Evolutionary conservation across 2,113 vertebrate species (phyloP), one percentile per base, ranked within the genome.

Genomic region (Periophthalmodon schlosseri): DNA sequence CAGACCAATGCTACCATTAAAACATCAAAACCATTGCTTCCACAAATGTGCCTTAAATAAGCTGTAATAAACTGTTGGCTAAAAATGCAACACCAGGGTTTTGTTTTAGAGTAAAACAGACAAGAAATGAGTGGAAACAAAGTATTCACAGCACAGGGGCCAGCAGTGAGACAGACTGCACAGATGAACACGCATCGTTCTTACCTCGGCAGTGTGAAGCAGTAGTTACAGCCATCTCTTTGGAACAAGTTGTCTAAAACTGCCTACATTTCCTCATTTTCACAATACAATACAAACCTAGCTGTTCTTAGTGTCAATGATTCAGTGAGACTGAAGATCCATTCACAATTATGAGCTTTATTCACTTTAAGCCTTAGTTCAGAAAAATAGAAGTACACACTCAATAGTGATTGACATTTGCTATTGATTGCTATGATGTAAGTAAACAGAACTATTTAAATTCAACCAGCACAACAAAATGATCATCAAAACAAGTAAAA

Each of bases 11-110:
- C 70, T 79, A 87, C 68, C 46, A 78, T 70, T 56, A 87, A 78
- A 74, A 90, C 87, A 86, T 60, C 81, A 69, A 82, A 72, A 82
- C 80, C 77, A 90, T 92, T 91, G 92, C 92, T 92, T 94, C 92
- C 88, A 92, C 86, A 91, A 84, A 90, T 81, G 74, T 54, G 63
- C 69, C 69, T 72, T 68, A 70, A 74, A 52, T 66, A 58, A 78
- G 74, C 75, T 57, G 68, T 75, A 65, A 12, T 39, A 18, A 20
- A 39, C 9, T 39, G 33, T 39, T n/a, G 5, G 15, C 14, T 28
- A 16, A 61, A 61, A 24, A 60, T 28, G 5, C 33, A 65, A 44
- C 34, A 44, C 20, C 61, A 64, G 18, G 28, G 61, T 10, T 5
- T n/a, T 39, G 33, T 44, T 39, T 65, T n/a, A 36, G 20, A 65